Percentiles rank a stretch among this genome's conserved stretches.
These are phyloP conservation scores for Numenius arquata DNA, from an alignment of 2,113 vertebrate genomes.

Conservation along the genomic window DNA sequence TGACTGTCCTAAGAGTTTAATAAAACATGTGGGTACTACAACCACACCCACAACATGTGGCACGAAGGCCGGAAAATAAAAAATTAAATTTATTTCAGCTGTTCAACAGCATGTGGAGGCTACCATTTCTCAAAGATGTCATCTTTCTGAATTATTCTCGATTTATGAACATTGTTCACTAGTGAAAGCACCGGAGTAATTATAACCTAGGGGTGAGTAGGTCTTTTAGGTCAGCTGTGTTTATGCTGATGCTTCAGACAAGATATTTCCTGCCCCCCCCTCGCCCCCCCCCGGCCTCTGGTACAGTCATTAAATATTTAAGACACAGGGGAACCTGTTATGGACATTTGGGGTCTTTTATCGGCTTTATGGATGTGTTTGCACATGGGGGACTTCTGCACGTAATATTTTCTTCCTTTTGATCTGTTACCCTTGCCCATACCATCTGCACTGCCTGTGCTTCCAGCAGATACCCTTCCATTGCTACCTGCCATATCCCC, in stretches of 20 bases:
- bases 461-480: neutral
- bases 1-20: neutral
- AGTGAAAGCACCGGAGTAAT: neutral
- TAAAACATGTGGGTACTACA: neutral
- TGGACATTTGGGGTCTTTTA: neutral
- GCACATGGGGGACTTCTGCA: neutral
- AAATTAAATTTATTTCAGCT: neutral
- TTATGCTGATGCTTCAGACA: constrained; percentile 7
- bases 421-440: neutral
- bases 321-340: neutral
- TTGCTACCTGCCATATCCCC: neutral
- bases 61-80: neutral
- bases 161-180: neutral
- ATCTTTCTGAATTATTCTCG: neutral
- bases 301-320: constrained; percentile 63
- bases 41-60: neutral
- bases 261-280: neutral
- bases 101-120: neutral
- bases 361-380: neutral
- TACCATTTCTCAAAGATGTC: neutral
- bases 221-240: constrained; percentile 36
- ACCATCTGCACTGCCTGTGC: neutral
- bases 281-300: constrained; percentile 32
- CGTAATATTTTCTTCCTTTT: neutral
- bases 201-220: neutral